Conservation (phyloP, 2,113 vertebrate genomes). For the Xiphias gladius region DNA sequence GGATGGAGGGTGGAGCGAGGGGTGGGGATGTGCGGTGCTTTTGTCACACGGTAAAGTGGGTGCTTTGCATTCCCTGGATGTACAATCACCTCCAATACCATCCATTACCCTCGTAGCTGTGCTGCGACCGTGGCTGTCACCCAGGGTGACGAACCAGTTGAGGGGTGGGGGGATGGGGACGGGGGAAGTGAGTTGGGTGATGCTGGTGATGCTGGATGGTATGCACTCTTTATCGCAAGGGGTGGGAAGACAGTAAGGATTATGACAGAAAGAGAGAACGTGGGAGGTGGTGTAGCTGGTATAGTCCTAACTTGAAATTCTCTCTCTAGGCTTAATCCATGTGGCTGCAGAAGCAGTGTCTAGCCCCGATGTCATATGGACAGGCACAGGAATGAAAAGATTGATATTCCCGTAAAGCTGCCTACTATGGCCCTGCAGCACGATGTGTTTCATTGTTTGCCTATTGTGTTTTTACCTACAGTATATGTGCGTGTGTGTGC, state of each 20-base stretch:
- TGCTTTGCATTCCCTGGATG: slow-evolving; percentile 72
- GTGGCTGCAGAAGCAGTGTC: slow-evolving; percentile 9
- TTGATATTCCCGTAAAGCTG: slow-evolving; percentile 56
- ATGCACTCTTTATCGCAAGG: not conserved
- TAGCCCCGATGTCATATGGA: slow-evolving; percentile 31
- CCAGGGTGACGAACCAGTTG: slow-evolving; percentile 57
- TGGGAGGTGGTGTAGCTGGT: not conserved
- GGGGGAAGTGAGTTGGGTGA: not conserved
- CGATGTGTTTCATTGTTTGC: slow-evolving; percentile 31
- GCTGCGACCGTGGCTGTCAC: slow-evolving; percentile 59
- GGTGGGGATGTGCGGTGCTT: slow-evolving; percentile 16
- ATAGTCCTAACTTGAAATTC: slow-evolving; percentile 9
- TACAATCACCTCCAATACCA: slow-evolving; percentile 70
- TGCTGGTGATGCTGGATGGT: not conserved
- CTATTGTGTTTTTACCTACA: slow-evolving; percentile 22
- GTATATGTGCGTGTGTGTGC: slow-evolving; percentile 17
- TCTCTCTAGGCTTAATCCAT: slow-evolving; percentile 31
- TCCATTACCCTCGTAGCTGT: slow-evolving; percentile 66
- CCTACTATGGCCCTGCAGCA: slow-evolving; percentile 43
- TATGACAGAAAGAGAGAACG: not conserved
- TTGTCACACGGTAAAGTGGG: slow-evolving; percentile 72
- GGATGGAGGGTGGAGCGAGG: slow-evolving; percentile 12
- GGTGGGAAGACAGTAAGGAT: slow-evolving; percentile 12
- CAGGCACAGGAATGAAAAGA: slow-evolving; percentile 53
- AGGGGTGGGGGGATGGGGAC: not conserved